phyloP scores from a whole-genome alignment of 2,113 vertebrate genomes.

The Indicator indicator region DNA sequence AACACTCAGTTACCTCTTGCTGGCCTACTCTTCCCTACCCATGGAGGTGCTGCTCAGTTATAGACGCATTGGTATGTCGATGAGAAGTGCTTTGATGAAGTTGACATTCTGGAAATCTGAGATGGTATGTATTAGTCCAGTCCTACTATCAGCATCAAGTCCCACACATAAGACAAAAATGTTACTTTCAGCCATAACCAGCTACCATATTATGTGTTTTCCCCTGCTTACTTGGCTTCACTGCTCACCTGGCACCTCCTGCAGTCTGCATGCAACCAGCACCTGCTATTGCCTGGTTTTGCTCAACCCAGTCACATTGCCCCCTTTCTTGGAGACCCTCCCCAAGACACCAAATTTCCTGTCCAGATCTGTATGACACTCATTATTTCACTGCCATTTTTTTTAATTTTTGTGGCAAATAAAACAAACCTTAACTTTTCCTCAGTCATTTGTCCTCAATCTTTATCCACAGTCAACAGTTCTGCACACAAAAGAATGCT shows the following conservation, averaged over 20 bases:
- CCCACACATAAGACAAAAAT: background rate
- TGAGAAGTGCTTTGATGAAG: background rate
- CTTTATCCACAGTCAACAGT: background rate
- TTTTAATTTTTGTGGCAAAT: background rate
- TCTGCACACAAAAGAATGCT: background rate
- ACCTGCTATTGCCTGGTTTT: background rate
- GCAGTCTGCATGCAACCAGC: background rate
- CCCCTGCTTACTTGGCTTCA: background rate
- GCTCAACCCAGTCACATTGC: background rate
- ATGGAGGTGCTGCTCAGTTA: background rate
- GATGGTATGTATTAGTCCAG: background rate
- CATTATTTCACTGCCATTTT: background rate
- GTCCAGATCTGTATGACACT: too few relatives aligned
- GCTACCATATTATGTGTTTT: background rate
- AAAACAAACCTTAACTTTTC: background rate
- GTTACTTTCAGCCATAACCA: background rate
- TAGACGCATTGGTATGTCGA: background rate
- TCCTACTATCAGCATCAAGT: background rate
- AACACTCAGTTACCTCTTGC: background rate
- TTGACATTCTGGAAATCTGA: background rate
- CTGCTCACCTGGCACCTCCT: background rate
- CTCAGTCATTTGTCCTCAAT: background rate
- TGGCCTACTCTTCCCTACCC: background rate
- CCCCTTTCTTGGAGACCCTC: background rate
- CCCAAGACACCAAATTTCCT: too few relatives aligned